phyloP scores from a whole-genome alignment of 2,888 invertebrate species.

The Bombylius discolor region DNA sequence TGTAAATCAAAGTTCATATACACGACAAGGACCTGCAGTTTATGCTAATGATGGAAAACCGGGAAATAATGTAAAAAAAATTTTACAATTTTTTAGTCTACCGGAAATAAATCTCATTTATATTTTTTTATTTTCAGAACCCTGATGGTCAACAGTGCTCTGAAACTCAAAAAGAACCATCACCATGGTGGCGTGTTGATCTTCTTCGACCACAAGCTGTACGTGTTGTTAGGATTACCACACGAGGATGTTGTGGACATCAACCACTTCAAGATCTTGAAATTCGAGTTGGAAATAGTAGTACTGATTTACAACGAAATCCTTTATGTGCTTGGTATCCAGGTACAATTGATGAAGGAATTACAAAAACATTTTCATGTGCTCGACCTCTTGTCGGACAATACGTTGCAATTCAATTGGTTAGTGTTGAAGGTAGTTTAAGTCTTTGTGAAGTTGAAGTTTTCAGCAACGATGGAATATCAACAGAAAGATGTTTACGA shows the following conservation, averaged over 20 bases:
- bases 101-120: too few relatives aligned
- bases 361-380: conserved; percentile 79
- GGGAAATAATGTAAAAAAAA: conserved; percentile 42
- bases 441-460: conserved; percentile 87
- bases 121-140: conserved; percentile 39
- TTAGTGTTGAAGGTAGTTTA: conserved; percentile 79
- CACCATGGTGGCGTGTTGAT: conserved; percentile 91
- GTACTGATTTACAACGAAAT: conserved; percentile 72
- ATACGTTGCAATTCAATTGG: conserved; percentile 77
- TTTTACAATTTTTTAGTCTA: too few relatives aligned
- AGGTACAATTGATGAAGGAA: conserved; percentile 84
- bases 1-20: conserved; percentile 81
- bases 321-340: conserved; percentile 90
- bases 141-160: conserved; percentile 81
- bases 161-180: conserved; percentile 77
- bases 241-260: conserved; percentile 54
- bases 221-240: conserved; percentile 74
- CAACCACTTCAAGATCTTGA: conserved; percentile 80
- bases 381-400: conserved; percentile 75
- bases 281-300: conserved; percentile 84
- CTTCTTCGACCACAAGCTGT: conserved; percentile 71
- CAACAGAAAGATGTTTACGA: conserved; percentile 69
- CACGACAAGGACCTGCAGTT: conserved; percentile 65
- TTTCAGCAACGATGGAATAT: conserved; percentile 83
- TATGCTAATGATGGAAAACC: conserved; percentile 79